Base-by-base conservation (phyloP, 2,113 vertebrate genomes). In the Trematocara stigmaticum region DNA sequence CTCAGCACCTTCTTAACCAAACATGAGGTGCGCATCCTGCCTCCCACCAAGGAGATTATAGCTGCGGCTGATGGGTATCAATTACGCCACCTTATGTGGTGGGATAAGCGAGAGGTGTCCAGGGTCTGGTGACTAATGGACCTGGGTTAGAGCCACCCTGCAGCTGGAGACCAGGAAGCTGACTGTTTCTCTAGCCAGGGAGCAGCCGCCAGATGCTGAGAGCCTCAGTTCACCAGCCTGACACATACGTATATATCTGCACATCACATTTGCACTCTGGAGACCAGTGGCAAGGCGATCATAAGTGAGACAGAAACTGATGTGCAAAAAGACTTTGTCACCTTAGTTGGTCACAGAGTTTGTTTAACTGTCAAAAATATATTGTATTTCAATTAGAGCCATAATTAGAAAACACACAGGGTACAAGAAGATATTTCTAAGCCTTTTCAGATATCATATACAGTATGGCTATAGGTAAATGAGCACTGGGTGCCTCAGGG, bases 1-100 rank as follows among this genome's bases (percentile, higher is more conserved):
- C 95, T 96, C 95, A 45, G 91, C 93, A 94, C 93, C 95, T 93
- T 92, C 94, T 93, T 94, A 95, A 95, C 95, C 94, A 96, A 96
- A 95, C 94, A 95, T 78, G 83, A 93, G 91, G 89, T 93, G 91
- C 51, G 34, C 84, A 81, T 88, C 87, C 87, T 16, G 85, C 81
- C 89, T 91, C 92, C 91, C 92, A 87, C 89, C 88, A 61, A 94
- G 90, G 88, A 87, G 89, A 93, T 92, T 88, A 84, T 57, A 78
- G 90, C 91, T 12, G 29, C 16, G 42, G 90, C 91, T 95, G 92
- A 93, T 93, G 87, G 86, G 88, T 94, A 94, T 95, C 95, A 95
- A 95, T 95, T 95, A 96, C 86, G 78, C 92, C 76, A 86, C 94
- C 93, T 90, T 95, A 94, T 94, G 94, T 94, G 94, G 87, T 92